A percentile compares a stretch with the other conserved stretches of the same genome.
phyloP scores from a whole-genome alignment of 2,113 vertebrate species.

The Cinclus cinclus region DNA sequence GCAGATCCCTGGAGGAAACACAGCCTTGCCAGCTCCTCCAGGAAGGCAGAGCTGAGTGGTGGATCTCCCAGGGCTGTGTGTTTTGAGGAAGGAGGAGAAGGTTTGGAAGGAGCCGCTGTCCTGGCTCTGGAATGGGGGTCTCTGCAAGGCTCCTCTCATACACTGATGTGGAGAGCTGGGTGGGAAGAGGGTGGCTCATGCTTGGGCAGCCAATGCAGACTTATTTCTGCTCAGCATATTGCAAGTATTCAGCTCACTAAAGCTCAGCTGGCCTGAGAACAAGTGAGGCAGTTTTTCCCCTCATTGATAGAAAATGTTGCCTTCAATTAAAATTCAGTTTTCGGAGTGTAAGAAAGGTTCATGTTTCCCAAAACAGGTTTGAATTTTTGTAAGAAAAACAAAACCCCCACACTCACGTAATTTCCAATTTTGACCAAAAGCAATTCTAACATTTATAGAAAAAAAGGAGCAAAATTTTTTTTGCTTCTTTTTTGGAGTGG shows the following conservation, averaged over 20 bases:
- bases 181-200: neutral
- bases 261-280: neutral
- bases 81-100: neutral
- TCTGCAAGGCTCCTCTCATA: neutral
- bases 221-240: neutral
- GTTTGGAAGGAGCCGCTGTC: neutral
- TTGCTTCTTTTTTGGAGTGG: neutral
- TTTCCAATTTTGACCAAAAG: neutral
- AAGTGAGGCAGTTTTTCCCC: neutral
- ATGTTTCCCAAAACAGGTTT: neutral
- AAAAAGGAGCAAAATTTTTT: neutral
- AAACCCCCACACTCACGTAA: neutral
- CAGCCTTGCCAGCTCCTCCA: neutral
- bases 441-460: neutral
- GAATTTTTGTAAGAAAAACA: neutral
- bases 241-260: neutral
- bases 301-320: neutral
- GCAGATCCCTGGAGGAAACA: neutral
- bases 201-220: fast-evolving
- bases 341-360: neutral
- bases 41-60: neutral
- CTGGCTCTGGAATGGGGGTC: neutral
- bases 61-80: neutral
- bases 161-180: fast-evolving
- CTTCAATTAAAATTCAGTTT: neutral